A percentile compares a stretch with the other conserved stretches of the same genome.
These are phyloP conservation scores for Gallinago jamesoni DNA, from an alignment of 2,113 vertebrate genomes.

Conservation along the genomic window DNA sequence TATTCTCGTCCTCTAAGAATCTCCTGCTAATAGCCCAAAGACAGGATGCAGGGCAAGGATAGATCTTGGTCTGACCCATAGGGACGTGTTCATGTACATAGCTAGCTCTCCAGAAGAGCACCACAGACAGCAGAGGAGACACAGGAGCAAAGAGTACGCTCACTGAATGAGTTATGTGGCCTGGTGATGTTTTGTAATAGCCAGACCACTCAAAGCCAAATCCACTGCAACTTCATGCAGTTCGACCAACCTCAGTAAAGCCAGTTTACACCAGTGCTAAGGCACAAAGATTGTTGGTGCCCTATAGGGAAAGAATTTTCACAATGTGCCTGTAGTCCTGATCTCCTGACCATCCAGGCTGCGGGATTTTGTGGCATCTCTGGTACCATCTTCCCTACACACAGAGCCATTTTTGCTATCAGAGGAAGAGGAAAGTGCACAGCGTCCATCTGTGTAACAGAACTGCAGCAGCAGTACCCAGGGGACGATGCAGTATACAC, in stretches of 20 bases:
- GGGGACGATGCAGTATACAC: accelerated
- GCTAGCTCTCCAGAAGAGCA: not conserved
- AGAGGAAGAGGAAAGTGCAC: not conserved
- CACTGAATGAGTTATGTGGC: not conserved
- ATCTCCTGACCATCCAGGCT: not conserved
- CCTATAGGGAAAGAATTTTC: not conserved
- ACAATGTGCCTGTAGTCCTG: not conserved
- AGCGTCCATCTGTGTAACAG: not conserved
- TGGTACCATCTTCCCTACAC: not conserved
- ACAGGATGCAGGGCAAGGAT: not conserved
- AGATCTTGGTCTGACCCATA: not conserved
- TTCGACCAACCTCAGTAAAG: not conserved
- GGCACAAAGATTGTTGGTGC: not conserved
- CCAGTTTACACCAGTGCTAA: not conserved
- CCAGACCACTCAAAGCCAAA: not conserved
- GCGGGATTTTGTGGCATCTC: not conserved
- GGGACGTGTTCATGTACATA: not conserved
- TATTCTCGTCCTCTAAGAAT: not conserved
- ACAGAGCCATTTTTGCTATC: not conserved
- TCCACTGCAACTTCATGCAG: not conserved
- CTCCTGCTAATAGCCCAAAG: not conserved
- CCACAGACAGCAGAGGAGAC: not conserved
- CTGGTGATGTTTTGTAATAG: not conserved
- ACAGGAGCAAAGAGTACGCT: not conserved
- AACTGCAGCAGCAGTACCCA: not conserved